Evolutionary conservation across 2,113 vertebrate species (phyloP), one percentile per base, ranked within the genome.

Genomic region (Canis aureus): DNA sequence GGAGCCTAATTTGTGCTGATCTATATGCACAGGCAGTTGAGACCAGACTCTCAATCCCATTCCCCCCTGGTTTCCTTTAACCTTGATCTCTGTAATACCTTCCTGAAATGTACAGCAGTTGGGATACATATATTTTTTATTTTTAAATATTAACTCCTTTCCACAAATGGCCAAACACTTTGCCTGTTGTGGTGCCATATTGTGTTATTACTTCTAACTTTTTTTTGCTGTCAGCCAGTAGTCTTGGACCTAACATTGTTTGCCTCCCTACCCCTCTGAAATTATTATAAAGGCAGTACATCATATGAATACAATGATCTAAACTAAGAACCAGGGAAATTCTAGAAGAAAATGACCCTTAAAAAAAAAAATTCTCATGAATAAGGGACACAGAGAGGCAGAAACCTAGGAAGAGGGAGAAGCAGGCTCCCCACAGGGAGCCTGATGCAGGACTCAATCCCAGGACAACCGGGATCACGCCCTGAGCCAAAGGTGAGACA

Each of bases 271-370:
- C 12, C 35, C 11, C 1, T 13, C 59, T 94, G 67, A 57, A 92
- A 59, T 49, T 92, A 22, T 59, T 86, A 79, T 29, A 91, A 74
- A 97, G 80, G 57, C 51, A 59, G 8, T 90, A 55, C 0, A 66
- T 27, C 19, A 55, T 59, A 11, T 92, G 35, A 88, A 43, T 73
- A 76, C 51, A 84, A 62, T 74, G 51, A 74, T 84, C 55, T 87
- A 86, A 96, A 94, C n/a, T 62, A 78, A 87, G 16, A 38, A 59
- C 35, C 92, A 10, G 13, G 12, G 88, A 79, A 94, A 94, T 78
- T 67, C 15, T 93, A 62, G 29, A 83, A 59, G 23, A 49, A 97
- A 95, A 96, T 81, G 3, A 51, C n/a, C 43, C 81, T 89, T 94
- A 43, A 17, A 23, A 20, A 55, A 55, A 59, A 78, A 71, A 83